Conservation (phyloP, 37 sponge, comb jelly and placozoan genomes). For the Theonella swinhoei region DNA sequence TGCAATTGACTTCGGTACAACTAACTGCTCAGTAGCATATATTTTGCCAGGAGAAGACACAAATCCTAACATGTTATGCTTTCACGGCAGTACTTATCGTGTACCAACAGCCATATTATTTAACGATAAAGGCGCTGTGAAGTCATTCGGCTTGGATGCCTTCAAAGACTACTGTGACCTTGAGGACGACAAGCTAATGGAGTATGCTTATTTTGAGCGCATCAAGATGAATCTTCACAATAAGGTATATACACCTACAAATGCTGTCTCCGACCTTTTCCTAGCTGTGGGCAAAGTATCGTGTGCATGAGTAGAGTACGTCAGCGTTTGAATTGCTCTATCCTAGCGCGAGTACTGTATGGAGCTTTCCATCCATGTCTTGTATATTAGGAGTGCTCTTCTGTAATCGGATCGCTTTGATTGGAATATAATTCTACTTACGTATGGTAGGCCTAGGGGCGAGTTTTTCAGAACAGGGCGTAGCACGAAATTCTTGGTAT, state of each 20-base stretch:
- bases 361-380: too few species aligned
- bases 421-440: too few species aligned
- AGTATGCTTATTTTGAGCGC: slow-evolving; percentile 20
- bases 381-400: too few species aligned
- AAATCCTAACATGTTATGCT: not conserved
- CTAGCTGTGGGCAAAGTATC: too few species aligned
- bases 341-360: too few species aligned
- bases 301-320: too few species aligned
- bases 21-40: slow-evolving; percentile 3
- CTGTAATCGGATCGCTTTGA: too few species aligned
- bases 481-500: too few species aligned
- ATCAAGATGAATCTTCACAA: slow-evolving; percentile 27
- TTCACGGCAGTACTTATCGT: not conserved
- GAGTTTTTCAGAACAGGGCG: too few species aligned
- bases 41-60: not conserved
- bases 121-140: not conserved
- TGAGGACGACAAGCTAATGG: not conserved
- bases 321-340: too few species aligned
- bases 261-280: too few species aligned
- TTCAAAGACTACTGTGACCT: not conserved
- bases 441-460: too few species aligned
- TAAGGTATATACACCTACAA: slow-evolving; percentile 1
- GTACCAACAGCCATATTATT: slow-evolving; percentile 16
- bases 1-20: slow-evolving; percentile 4
- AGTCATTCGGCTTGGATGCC: slow-evolving; percentile 11